These are phyloP conservation scores for Accipiter cooperii DNA, from an alignment of 2,113 vertebrate species.

Conservation along the genomic window DNA sequence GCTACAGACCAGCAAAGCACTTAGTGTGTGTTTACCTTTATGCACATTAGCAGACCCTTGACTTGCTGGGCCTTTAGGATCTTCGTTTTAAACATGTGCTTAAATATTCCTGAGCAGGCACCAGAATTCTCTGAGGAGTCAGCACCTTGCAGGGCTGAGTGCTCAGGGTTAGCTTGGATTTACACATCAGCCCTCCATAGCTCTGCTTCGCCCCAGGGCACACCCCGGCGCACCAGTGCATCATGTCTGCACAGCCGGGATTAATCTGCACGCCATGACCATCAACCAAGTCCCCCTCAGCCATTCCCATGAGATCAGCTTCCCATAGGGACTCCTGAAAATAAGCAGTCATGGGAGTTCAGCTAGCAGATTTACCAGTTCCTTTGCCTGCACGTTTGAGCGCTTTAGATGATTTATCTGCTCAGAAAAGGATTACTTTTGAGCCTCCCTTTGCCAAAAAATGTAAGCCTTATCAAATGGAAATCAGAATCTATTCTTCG, in stretches of 20 bases:
- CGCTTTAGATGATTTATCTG: conserved; percentile 34
- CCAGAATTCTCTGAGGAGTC: accelerated
- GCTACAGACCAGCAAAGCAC: not conserved
- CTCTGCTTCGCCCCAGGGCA: not conserved
- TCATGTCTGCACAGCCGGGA: accelerated
- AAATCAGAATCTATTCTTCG: conserved; percentile 35
- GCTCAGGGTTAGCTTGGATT: not conserved
- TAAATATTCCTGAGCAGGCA: accelerated
- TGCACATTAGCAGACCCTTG: not conserved
- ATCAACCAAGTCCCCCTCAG: accelerated
- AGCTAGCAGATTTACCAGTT: not conserved
- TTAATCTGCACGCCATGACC: accelerated
- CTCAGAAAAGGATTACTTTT: conserved; percentile 57
- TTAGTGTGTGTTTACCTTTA: accelerated
- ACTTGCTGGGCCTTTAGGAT: not conserved
- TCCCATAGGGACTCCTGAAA: not conserved
- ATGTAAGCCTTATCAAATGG: conserved; percentile 40
- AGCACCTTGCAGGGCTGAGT: accelerated
- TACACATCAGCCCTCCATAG: accelerated
- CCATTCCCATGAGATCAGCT: not conserved
- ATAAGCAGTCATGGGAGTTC: not conserved
- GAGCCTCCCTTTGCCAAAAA: conserved; percentile 27
- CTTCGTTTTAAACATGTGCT: accelerated
- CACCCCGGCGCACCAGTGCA: not conserved
- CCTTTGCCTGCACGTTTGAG: not conserved